phyloP scores from a whole-genome alignment of 2,797 vertebrate genomes.

The Gila robusta region DNA sequence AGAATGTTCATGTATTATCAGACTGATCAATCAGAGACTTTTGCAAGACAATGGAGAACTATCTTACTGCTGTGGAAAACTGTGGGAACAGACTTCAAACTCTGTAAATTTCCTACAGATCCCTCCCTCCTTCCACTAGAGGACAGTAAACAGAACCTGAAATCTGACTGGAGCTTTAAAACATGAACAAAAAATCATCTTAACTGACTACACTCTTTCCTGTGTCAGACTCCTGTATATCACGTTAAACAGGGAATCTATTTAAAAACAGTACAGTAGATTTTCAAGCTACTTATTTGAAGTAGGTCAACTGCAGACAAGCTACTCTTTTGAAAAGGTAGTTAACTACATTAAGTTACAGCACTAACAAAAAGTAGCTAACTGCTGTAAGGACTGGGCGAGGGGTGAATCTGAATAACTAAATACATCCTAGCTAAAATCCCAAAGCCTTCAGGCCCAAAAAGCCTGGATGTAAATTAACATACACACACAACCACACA shows the following conservation, averaged over 20 bases:
- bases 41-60: not conserved
- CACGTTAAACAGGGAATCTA: not conserved
- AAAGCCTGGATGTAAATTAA: too few species aligned
- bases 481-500: too few species aligned
- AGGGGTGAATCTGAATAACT: too few species aligned
- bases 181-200: not conserved
- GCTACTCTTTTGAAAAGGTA: not conserved
- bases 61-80: not conserved
- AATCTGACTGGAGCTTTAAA: not conserved
- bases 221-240: not conserved
- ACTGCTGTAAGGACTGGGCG: not conserved
- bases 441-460: too few species aligned
- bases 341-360: not conserved
- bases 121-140: not conserved
- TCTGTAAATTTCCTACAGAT: not conserved
- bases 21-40: not conserved
- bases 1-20: not conserved
- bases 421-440: too few species aligned
- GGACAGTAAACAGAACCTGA: conserved; percentile 1
- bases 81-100: not conserved
- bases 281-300: not conserved
- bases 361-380: not conserved
- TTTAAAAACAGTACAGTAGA: not conserved
- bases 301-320: not conserved
- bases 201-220: not conserved